Base-by-base conservation (phyloP, 23 tunicate genomes). In the Oikopleura albicans region DNA sequence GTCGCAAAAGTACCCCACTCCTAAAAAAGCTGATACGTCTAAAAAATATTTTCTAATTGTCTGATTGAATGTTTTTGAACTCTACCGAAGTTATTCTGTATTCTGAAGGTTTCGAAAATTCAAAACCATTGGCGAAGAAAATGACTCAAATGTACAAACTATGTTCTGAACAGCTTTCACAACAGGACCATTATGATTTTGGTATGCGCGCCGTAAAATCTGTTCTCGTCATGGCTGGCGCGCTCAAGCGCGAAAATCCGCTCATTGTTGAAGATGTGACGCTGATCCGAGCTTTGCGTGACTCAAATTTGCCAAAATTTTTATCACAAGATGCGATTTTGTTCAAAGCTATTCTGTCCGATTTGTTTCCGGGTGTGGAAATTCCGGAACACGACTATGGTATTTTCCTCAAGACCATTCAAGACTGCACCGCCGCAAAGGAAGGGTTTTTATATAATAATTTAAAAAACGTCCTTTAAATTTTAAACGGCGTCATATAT, bases 181-280 rank as follows among this genome's bases (percentile, higher is more conserved):
- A 90, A 83, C 99, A 95, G 88, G 96, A 95, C 40, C 99, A 95
- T 86, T 95, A 95, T 85, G 99, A 95, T 84, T 95, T 90, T 85
- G 99, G 99, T 37, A 95, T 95, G 99, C 86, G 99, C 59, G 99
- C 99, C 12, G 99, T 95, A 40, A 95, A 95, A 84, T 90, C 99
- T 41, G 99, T 95, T 16, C 83, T 95, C 85, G 96, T 90, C 41
- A 90, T 90, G 96, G 99, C 99, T 37, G 99, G 99, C 0, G 84
- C 91, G 35, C 89, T 95, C 76, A 95, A 95, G 86, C 96, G 96
- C 57, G 96, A 95, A 85, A 88, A 95, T 76, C 99, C 99, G 0
- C 85, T 86, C 85, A 90, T 90, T 75, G 91, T 90, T 83, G 99
- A 95, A 86, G 91, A 90, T 66, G 87, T 90, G 59, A 87, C 87